Percentiles rank a stretch among this genome's conserved stretches.
phyloP scores from a whole-genome alignment of 2,113 vertebrate species.

The Corapipo altera region DNA sequence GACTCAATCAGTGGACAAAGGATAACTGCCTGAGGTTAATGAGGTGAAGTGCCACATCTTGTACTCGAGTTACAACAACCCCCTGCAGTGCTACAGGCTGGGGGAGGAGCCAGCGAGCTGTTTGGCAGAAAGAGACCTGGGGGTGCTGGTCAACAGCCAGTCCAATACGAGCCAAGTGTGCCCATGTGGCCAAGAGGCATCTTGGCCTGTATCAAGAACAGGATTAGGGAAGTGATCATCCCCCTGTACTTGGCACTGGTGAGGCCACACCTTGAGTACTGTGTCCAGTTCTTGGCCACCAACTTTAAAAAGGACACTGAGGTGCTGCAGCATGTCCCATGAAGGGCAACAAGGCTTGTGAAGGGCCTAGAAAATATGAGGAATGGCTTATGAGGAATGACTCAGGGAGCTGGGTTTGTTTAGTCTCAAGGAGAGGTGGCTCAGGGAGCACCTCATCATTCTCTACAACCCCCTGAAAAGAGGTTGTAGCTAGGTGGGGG shows the following conservation, averaged over 20 bases:
- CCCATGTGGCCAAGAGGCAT: not conserved
- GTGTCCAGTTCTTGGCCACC: not conserved
- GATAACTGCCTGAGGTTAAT: not conserved
- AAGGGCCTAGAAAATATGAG: not conserved
- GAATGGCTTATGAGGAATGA: not conserved
- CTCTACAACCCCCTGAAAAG: not conserved
- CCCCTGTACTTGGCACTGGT: not conserved
- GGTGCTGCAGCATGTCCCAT: not conserved
- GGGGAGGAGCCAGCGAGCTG: not conserved
- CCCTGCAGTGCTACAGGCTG: not conserved
- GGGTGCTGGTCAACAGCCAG: not conserved
- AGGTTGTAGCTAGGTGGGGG: not conserved
- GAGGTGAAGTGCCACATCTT: too few relatives aligned
- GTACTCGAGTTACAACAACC: not conserved
- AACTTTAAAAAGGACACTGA: rapidly evolving
- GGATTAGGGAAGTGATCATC: not conserved
- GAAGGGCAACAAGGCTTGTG: not conserved
- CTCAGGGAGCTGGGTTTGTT: not conserved
- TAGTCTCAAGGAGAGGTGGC: not conserved
- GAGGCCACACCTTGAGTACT: not conserved
- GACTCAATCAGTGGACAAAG: not conserved
- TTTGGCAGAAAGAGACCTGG: not conserved
- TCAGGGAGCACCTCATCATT: not conserved
- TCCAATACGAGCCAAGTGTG: not conserved
- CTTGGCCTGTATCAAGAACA: not conserved